Percentiles rank a stretch among this genome's conserved stretches.
Conservation (phyloP, 2,888 invertebrate genomes). For the Prenolepis imparis region DNA sequence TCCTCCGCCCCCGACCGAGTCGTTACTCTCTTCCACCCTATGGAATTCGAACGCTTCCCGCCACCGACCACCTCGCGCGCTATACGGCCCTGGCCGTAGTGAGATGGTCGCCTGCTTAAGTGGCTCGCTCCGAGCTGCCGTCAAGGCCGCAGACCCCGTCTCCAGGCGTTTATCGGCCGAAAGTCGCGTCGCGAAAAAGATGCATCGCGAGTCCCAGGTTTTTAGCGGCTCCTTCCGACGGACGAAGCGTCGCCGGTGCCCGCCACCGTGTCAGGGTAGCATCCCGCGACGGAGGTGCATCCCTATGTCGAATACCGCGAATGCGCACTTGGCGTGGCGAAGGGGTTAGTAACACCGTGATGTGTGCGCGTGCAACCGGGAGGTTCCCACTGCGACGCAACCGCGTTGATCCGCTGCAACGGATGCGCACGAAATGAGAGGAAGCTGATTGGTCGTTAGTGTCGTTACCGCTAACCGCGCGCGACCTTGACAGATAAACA, state of each 20-base stretch:
- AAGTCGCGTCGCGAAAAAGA: conserved; percentile 81
- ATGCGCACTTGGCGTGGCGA: conserved; percentile 36
- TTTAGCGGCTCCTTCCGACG: conserved; percentile 83
- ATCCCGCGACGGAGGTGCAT: conserved; percentile 67
- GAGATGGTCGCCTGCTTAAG: conserved; percentile 84
- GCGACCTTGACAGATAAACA: conserved; percentile 29
- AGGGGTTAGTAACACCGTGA: conserved; percentile 42
- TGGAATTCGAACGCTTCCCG: conserved; percentile 46
- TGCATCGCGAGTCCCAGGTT: conserved; percentile 77
- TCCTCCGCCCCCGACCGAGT: conserved; percentile 30
- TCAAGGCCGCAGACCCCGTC: conserved; percentile 74
- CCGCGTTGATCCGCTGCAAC: conserved; percentile 45
- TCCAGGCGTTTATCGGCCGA: conserved; percentile 75
- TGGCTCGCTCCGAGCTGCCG: conserved; percentile 71
- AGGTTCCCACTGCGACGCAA: neutral
- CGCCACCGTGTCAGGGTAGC: conserved; percentile 82
- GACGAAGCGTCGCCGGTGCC: conserved; percentile 85
- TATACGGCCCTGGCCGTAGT: conserved; percentile 83
- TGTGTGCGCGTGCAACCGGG: conserved; percentile 22
- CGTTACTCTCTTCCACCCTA: conserved; percentile 56
- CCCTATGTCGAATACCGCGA: conserved; percentile 21
- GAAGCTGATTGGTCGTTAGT: conserved; percentile 54
- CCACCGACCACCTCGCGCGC: conserved; percentile 75
- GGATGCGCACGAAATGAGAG: conserved; percentile 42
- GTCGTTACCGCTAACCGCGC: conserved; percentile 30